Evolutionary conservation across 2,888 invertebrate genomes (phyloP), one percentile per base, ranked within the genome.

Genomic region (Abrostola tripartita): DNA sequence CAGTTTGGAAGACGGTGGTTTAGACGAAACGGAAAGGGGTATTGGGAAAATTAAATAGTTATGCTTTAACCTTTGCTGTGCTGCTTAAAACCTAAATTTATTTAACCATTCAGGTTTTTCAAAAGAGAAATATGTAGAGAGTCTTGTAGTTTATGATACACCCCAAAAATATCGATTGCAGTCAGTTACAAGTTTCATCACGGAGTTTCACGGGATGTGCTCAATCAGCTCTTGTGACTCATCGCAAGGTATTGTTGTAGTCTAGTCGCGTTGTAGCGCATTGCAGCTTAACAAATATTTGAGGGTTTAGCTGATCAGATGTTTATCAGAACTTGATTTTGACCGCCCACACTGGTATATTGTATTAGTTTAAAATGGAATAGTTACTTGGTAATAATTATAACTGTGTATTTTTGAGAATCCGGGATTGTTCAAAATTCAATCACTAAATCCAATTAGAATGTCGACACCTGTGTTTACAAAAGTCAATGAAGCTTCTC

Each of bases 251-350:
- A 72, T 49, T 14, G 42, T 37, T 24, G 56, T 52, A 67, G 44
- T 37, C 42, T 11, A 11, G 47, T 72, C 54, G n/a, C 44, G 1
- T 14, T 38, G 52, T 37, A 68, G 52, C 56, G 65, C 68, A 69
- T 47, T 69, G 72, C 59, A 72, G 68, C 44, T n/a, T 51, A 71
- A 59, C 44, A n/a, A 52, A 55, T 24, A 54, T 24, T 52, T 11
- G 41, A 24, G 10, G 47, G 52, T 60, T 55, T 36, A 73, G 52
- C 61, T 60, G 55, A 44, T 56, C 42, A 37, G 24, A 52, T 67
- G 36, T 71, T 58, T 54, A 24, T 24, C 24, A 24, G 24, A 1
- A 24, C 24, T 24, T 4, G 1, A 24, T 24, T 24, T 24, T 53
- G 53, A 65, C 40, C 53, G 50, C 37, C 38, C 14, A 54, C 8